phyloP scores from a whole-genome alignment of 2,888 invertebrate genomes.

The Sympetrum striolatum region DNA sequence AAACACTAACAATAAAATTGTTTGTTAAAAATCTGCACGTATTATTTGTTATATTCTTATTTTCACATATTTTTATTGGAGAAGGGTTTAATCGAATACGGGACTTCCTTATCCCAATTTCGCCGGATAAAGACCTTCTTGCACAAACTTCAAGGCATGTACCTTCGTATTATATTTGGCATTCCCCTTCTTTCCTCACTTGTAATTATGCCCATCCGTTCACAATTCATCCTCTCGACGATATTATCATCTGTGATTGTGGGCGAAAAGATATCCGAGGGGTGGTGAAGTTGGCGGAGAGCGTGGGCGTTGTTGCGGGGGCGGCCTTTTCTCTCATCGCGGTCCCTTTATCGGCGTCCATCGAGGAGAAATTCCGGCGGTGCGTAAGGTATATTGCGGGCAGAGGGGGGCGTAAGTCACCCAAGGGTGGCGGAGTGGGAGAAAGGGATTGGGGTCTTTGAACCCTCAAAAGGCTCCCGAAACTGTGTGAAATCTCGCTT shows the following conservation, averaged over 20 bases:
- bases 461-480: neutral
- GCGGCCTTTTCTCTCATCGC: neutral
- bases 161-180: too few relatives aligned
- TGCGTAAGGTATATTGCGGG: neutral
- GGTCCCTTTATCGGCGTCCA: neutral
- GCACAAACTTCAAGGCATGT: too few relatives aligned
- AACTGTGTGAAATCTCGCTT: constrained; percentile 43
- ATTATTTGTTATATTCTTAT: too few relatives aligned
- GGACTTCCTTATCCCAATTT: too few relatives aligned
- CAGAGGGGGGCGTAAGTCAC: neutral
- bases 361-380: neutral
- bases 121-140: too few relatives aligned
- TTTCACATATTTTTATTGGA: too few relatives aligned
- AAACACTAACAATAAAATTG: too few relatives aligned
- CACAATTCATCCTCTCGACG: too few relatives aligned
- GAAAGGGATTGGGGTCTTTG: constrained; percentile 1
- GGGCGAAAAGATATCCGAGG: neutral
- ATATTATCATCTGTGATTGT: neutral
- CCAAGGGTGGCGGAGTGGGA: neutral
- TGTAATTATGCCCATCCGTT: too few relatives aligned
- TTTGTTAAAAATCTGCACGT: too few relatives aligned
- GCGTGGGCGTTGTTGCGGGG: neutral
- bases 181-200: too few relatives aligned
- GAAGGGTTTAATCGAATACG: too few relatives aligned
- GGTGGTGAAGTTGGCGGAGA: neutral